A percentile compares a stretch with the other conserved stretches of the same genome.
Conservation (phyloP, 2,888 invertebrate genomes). For the Onchidella celtica region DNA sequence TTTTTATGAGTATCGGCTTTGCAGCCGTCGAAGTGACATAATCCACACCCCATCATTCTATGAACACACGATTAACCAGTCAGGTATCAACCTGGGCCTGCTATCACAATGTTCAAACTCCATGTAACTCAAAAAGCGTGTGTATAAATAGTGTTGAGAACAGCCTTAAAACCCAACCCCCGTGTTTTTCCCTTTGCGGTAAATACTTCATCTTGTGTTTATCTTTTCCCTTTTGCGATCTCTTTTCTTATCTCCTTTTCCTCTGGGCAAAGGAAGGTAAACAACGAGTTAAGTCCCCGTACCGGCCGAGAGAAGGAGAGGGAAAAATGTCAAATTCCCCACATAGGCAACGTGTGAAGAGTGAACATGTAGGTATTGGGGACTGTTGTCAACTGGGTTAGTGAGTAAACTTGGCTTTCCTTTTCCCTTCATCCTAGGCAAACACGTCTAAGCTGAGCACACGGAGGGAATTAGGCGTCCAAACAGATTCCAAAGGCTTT, state of each 20-base stretch:
- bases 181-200: not conserved
- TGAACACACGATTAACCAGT: no score
- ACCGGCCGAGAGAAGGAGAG: not conserved
- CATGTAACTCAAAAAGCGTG: no score
- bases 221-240: not conserved
- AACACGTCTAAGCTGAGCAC: slow-evolving; percentile 27
- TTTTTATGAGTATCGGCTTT: no score
- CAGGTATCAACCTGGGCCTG: no score
- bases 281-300: not conserved
- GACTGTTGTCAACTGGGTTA: slow-evolving; percentile 16
- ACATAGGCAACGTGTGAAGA: not conserved
- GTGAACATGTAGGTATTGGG: slow-evolving; percentile 16
- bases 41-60: no score
- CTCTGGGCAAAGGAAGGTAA: not conserved
- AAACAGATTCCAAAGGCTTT: not conserved
- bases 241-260: not conserved
- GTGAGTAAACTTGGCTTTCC: not conserved
- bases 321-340: slow-evolving; percentile 15
- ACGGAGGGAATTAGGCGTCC: slow-evolving; percentile 12
- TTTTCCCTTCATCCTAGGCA: not conserved
- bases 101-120: no score
- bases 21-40: no score
- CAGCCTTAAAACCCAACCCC: no score
- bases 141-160: no score
- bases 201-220: not conserved